Base-by-base conservation (phyloP, 2,888 invertebrate genomes). In the Noctua pronuba region DNA sequence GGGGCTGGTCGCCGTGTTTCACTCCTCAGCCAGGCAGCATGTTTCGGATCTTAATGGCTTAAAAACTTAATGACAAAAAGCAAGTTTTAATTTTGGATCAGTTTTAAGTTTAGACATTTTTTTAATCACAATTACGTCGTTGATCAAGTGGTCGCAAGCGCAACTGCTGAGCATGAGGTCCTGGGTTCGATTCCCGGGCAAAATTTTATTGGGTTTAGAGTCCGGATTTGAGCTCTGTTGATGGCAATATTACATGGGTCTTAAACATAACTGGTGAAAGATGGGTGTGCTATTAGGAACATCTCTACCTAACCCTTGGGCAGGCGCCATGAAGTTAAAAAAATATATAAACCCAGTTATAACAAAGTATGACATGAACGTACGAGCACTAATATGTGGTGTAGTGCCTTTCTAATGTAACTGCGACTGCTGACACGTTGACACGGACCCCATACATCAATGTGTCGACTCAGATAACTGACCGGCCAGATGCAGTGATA, bases 341-440 rank as follows among this genome's bases (percentile, higher is more conserved):
- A n/a, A 1, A 24, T 52, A 52, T 24, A 55, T 5, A 13, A 55
- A 28, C 28, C 28, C 55, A 58, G 28, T 58, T 58, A 55, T 28
- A 58, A 52, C 55, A 28, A 28, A 16, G 28, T 58, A 58, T 16
- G n/a, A 58, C 28, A 58, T 16, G n/a, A 58, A 16, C 6, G 28
- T 16, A 58, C n/a, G 55, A 28, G 35, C 11, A 44, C 35, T 44
- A 41, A 65, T 41, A 28, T 72, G 31, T 72, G 44, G 60, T 41
- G 55, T 2, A n/a, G 28, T 21, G 41, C 62, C 73, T 62, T 73
- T 73, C 66, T 73, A 55, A 67, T 70, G 62, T 58, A 49, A 73
- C 70, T 73, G 55, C 44, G 10, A 41, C 11, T 31, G 16, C 67
- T 10, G 31, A 21, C 31, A 31, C 60, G 18, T 16, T 28, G 13